Base-by-base conservation (phyloP, 2,113 vertebrate species). In the Mixornis gularis region DNA sequence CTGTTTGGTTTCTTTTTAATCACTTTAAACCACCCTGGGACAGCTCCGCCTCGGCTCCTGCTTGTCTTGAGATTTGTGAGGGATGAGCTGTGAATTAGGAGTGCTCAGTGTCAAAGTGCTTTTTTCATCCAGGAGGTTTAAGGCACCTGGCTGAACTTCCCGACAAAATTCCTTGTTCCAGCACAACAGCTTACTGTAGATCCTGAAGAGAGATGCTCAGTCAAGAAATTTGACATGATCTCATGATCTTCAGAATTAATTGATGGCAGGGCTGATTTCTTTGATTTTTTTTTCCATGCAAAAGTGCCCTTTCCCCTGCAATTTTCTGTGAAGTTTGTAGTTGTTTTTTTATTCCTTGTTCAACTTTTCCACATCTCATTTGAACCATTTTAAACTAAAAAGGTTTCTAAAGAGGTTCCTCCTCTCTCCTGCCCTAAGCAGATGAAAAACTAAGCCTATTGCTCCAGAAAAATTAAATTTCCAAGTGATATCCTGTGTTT, bases 241-340 rank as follows among this genome's bases (percentile, higher is more conserved):
- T 64, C 19, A 4, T 30, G 20, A 87, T 10, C 27, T 64, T 82
- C 27, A 92, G 49, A 72, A 79, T 64, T 76, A 18, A 30, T 5
- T 51, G 10, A 44, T 51, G 17, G 6, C 12, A 79, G 22, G 5
- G 2, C 34, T 36, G 7, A 19, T 79, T 80, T 56, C 3, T 15
- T n/a, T 51, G 6, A 24, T 55, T 77, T 52, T 2, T 43, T 86
- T 60, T 60, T 38, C 30, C 41, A 19, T 13, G 14, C 6, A 41
- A 24, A 64, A 79, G 17, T 71, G 11, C 3, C 7, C 15, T 17
- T 24, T 12, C 2, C 13, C 10, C 49, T 2, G 0, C 2, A 5
- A 1, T 56, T 64, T 81, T 59, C 22, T 5, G 13, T 59, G 2
- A 68, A 21, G 13, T 69, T 34, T 52, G 22, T 24, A 11, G 15